These are phyloP conservation scores for Corydoras maculifer DNA, from an alignment of 2,113 vertebrate species.

Conservation along the genomic window DNA sequence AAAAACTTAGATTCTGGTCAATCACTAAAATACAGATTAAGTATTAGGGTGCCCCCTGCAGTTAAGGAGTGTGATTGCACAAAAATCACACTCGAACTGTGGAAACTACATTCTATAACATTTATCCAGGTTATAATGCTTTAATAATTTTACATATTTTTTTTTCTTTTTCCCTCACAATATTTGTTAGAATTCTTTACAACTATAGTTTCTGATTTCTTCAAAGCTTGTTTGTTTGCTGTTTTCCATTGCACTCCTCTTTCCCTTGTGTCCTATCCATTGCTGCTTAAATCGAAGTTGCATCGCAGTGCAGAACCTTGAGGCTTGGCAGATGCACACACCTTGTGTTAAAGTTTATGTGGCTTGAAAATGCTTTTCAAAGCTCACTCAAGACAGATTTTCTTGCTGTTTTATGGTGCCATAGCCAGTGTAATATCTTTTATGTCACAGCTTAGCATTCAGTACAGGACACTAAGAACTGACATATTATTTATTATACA, in stretches of 20 bases:
- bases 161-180: neutral
- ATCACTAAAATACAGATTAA: neutral
- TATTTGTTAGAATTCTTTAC: neutral
- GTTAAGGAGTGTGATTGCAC: conserved; percentile 8
- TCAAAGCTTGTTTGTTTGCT: neutral
- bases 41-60: conserved; percentile 36
- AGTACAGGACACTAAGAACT: conserved; percentile 18
- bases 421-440: conserved; percentile 32
- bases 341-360: conserved; percentile 85
- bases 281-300: conserved; percentile 73
- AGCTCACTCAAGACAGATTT: conserved; percentile 71
- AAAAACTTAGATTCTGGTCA: neutral
- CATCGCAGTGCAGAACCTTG: conserved; percentile 70
- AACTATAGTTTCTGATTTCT: neutral
- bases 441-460: conserved; percentile 29
- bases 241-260: neutral
- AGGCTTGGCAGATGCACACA: conserved; percentile 79
- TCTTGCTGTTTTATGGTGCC: conserved; percentile 69
- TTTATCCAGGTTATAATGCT: no score
- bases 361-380: conserved; percentile 78
- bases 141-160: no score
- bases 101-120: neutral
- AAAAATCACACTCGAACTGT: neutral
- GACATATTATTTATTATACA: conserved; percentile 18
- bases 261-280: neutral